Conservation (phyloP, 2,888 invertebrate species). For the Endotricha flammealis region DNA sequence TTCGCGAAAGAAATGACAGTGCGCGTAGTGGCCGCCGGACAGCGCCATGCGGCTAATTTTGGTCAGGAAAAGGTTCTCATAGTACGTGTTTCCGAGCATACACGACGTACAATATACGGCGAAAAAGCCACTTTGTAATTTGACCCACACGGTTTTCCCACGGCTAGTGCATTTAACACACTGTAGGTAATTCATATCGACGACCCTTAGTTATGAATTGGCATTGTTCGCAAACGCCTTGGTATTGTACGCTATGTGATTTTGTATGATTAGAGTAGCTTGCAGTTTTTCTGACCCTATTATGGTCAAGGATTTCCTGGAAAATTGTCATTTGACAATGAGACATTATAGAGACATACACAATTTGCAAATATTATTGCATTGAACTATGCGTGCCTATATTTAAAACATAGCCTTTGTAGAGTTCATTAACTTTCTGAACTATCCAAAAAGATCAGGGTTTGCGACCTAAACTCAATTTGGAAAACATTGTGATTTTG, state of each 20-base stretch:
- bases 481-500: too few species aligned
- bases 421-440: too few species aligned
- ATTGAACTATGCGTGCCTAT: too few species aligned
- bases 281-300: conserved; percentile 12
- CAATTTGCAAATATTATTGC: too few species aligned
- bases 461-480: too few species aligned
- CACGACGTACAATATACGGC: conserved; percentile 17
- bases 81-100: conserved; percentile 19
- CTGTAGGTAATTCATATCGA: conserved; percentile 47
- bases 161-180: conserved; percentile 32
- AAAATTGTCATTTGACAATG: neutral
- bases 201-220: conserved; percentile 46
- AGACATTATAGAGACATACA: too few species aligned
- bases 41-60: conserved; percentile 27
- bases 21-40: conserved; percentile 21
- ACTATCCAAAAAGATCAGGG: too few species aligned
- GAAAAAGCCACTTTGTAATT: conserved; percentile 21
- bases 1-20: conserved; percentile 53
- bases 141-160: conserved; percentile 40
- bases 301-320: conserved; percentile 9
- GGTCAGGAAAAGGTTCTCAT: conserved; percentile 22
- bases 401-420: too few species aligned
- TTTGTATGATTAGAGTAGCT: conserved; percentile 21
- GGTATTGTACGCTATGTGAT: conserved; percentile 31
- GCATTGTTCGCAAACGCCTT: conserved; percentile 43